A percentile compares a stretch with the other conserved stretches of the same genome.
Evolutionary conservation across 2,888 invertebrate genomes (phyloP).

Genomic region (Actias luna): DNA sequence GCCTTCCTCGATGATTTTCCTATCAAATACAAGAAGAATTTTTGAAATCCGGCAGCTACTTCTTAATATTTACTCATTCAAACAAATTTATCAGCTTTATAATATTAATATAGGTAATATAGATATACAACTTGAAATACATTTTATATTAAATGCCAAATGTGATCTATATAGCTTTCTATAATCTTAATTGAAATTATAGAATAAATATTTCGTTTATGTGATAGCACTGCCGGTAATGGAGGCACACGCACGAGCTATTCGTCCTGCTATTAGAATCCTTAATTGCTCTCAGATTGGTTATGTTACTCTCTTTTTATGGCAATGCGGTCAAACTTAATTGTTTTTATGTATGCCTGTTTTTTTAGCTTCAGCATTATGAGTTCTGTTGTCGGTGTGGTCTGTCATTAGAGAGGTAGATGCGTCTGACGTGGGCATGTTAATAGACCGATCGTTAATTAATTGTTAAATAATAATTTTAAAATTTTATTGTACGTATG

Average conservation of each 20-base stretch:
- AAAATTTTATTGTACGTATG: constrained; percentile 11
- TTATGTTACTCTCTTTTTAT: constrained; percentile 75
- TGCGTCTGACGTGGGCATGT: constrained; percentile 58
- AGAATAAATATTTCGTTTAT: constrained; percentile 10
- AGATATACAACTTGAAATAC: neutral
- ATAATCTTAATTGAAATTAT: neutral
- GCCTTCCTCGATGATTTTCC: too few species aligned
- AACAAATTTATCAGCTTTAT: too few species aligned
- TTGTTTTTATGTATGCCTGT: constrained; percentile 78
- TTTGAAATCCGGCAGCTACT: too few species aligned
- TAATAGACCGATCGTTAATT: constrained; percentile 55
- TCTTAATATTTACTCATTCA: too few species aligned
- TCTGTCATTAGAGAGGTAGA: constrained; percentile 57
- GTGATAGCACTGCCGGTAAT: constrained; percentile 6
- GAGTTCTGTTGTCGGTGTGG: constrained; percentile 68
- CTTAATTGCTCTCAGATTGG: constrained; percentile 76
- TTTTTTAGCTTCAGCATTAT: constrained; percentile 53
- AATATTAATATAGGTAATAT: too few species aligned
- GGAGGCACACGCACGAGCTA: constrained; percentile 52
- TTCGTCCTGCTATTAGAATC: constrained; percentile 75
- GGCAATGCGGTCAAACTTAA: constrained; percentile 78
- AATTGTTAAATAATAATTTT: constrained; percentile 38
- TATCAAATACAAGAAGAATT: too few species aligned
- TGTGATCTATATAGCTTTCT: neutral
- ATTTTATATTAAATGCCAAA: neutral